Conservation (phyloP, 2,888 invertebrate genomes). For the Antheraea assamensis region DNA sequence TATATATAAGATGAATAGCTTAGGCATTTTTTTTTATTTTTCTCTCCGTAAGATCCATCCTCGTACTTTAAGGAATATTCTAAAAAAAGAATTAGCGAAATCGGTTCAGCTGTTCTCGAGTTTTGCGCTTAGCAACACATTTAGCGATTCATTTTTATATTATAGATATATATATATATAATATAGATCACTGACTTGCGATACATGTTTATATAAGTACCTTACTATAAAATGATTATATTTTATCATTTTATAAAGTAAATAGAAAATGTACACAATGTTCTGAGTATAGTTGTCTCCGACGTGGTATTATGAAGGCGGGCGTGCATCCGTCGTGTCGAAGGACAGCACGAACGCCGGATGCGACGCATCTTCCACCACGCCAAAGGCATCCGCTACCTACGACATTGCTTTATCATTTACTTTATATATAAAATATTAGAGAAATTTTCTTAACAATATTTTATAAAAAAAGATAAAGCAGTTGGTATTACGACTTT, state of each 20-base stretch:
- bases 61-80: too few species aligned
- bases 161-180: too few species aligned
- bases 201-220: too few species aligned
- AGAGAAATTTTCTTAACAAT: constrained; percentile 12
- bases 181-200: too few species aligned
- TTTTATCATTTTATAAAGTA: not conserved
- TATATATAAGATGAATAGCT: too few species aligned
- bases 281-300: constrained; percentile 37
- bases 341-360: constrained; percentile 39
- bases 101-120: too few species aligned
- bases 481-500: too few species aligned
- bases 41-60: too few species aligned
- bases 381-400: constrained; percentile 44
- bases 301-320: constrained; percentile 40
- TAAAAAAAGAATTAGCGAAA: too few species aligned
- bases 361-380: constrained; percentile 44
- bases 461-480: not conserved
- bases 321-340: constrained; percentile 41
- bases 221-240: not conserved
- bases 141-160: too few species aligned
- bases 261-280: not conserved
- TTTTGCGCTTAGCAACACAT: too few species aligned
- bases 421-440: constrained; percentile 19
- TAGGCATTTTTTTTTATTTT: too few species aligned
- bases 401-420: constrained; percentile 23